These are phyloP conservation scores for Syncerus caffer DNA, from an alignment of 2,797 vertebrate genomes.

Conservation along the genomic window DNA sequence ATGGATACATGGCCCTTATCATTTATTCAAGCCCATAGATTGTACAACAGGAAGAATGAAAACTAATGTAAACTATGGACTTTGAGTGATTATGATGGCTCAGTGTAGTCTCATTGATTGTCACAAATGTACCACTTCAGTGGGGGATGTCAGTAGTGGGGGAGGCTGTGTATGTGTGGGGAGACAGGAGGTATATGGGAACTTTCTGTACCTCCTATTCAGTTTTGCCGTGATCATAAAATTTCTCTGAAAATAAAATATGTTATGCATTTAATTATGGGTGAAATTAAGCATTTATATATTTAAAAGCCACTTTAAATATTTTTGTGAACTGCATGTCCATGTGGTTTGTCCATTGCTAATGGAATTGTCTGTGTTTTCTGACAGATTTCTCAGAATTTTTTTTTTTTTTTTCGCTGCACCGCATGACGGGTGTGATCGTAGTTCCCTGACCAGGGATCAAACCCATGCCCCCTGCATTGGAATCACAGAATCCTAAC, in stretches of 20 bases:
- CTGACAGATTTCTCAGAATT: background rate
- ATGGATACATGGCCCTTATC: background rate
- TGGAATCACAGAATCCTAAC: background rate
- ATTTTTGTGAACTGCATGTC: background rate
- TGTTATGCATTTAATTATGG: background rate
- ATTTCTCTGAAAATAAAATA: background rate
- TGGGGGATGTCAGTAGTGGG: background rate
- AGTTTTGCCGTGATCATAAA: background rate
- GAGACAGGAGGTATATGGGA: background rate
- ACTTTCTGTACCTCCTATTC: background rate
- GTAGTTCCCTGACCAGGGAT: background rate
- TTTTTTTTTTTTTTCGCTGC: background rate
- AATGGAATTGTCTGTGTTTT: background rate
- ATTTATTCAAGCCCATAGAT: background rate
- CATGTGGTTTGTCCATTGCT: background rate
- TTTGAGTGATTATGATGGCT: background rate
- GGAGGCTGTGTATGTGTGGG: background rate
- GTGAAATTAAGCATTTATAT: background rate
- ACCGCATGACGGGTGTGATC: accelerated
- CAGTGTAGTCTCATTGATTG: background rate
- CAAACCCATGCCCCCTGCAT: background rate
- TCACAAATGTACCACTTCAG: background rate
- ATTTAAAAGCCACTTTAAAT: background rate
- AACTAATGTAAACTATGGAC: background rate
- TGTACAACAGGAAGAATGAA: background rate